Base-by-base conservation (phyloP, 2,888 invertebrate species). In the Diaprepes abbreviatus region DNA sequence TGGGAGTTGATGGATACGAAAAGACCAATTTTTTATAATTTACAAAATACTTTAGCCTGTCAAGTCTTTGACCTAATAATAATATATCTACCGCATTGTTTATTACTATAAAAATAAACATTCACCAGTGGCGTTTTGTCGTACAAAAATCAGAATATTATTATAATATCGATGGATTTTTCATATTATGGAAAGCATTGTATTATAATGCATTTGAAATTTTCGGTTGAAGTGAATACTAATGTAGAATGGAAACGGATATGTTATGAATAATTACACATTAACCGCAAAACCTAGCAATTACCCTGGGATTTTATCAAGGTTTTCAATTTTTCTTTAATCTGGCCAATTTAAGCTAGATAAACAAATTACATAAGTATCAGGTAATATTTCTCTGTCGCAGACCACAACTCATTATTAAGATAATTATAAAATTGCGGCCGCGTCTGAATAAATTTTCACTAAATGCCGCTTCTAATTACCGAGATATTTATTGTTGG, bases 331-430 rank as follows among this genome's bases (percentile, higher is more conserved):
- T 24, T 14, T 28, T 14, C 1, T 21, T 28, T 50, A 16, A 50
- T 50, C 48, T 24, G 28, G 21, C 14, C 21, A 28, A 50, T 50
- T 50, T 28, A 50, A 9, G 14, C 1, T 14, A 50, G 21, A 45
- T 45, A 24, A 50, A 50, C 28, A 50, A 50, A 50, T 50, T 50
- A 50, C 48, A 28, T 50, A 45, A 45, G 24, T 6, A 24, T 10
- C 6, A 48, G 48, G 28, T 50, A 50, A 28, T 50, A 50, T 28
- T 50, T 50, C 28, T 16, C 16, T 28, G 28, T 28, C 14, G 1
- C 14, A 45, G 28, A 50, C 48, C 48, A 10, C 48, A 50, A 28
- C 6, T 14, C 16, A 28, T 50, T 50, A n/a, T 28, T 16, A 28
- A 14, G 38, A 38, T 38, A 38, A 38, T 38, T 38, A 16, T 9